Evolutionary conservation across 2,888 invertebrate species (phyloP), one percentile per base, ranked within the genome.

Genomic region (Amphimallon solstitiale): DNA sequence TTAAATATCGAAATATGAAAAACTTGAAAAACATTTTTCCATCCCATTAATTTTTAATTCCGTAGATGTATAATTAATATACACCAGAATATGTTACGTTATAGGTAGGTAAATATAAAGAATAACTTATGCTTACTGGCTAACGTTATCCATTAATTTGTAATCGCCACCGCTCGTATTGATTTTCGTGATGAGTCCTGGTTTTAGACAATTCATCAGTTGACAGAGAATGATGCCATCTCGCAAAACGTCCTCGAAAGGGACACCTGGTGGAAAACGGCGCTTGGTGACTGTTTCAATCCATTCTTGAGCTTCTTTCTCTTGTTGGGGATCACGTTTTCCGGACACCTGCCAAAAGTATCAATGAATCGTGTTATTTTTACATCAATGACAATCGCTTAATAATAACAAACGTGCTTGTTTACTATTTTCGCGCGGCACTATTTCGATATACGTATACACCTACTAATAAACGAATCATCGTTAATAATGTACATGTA

Each of bases 71-170:
- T n/a, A n/a, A n/a, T n/a, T n/a, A n/a, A n/a, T n/a, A n/a, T n/a
- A n/a, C n/a, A n/a, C n/a, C n/a, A n/a, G n/a, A n/a, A n/a, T n/a
- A n/a, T n/a, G n/a, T n/a, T n/a, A n/a, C n/a, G n/a, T n/a, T n/a
- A n/a, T n/a, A n/a, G n/a, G n/a, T n/a, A n/a, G n/a, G n/a, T 23
- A 23, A 23, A 23, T 23, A 4, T 23, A 2, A 23, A 23, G 9
- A 9, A 9, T 56, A 56, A 43, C 52, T 7, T 6, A 35, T 65
- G 88, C 91, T 87, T 81, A 97, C 92, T 93, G 92, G 83, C 89
- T 92, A 68, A 97, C 91, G 80, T 97, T 97, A 79, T 97, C 97
- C 96, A 97, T 97, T 87, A 94, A 91, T 80, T 96, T 97, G 86
- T 97, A 97, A 77, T 96, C 95, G 2, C 95, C 94, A 2, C 95